Percentiles rank a stretch among this genome's conserved stretches.
phyloP scores from a whole-genome alignment of 2,113 vertebrate genomes.

The Poeciliopsis turrubarensis region DNA sequence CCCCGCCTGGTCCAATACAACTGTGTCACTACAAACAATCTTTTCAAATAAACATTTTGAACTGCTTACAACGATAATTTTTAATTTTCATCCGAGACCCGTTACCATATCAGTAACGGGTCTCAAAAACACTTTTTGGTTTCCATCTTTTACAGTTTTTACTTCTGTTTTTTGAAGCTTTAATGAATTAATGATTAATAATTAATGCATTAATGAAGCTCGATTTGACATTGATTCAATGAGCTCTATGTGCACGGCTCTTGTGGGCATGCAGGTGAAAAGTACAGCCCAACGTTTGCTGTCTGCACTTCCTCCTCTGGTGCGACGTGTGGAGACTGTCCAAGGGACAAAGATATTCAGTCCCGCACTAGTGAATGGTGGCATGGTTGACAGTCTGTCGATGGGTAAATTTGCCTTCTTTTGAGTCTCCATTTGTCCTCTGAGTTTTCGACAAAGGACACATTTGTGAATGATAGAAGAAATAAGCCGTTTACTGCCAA shows the following conservation, averaged over 20 bases:
- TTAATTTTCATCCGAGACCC: background rate
- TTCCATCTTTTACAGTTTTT: background rate
- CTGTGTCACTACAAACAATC: background rate
- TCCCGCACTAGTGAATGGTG: background rate
- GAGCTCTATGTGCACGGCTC: background rate
- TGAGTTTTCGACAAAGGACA: no score
- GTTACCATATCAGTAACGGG: background rate
- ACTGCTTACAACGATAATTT: background rate
- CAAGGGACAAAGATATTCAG: no score
- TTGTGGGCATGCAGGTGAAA: constrained; percentile 1
- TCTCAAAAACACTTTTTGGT: background rate
- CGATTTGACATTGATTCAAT: no score
- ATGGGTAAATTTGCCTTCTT: no score
- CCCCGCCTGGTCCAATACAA: background rate
- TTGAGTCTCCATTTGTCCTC: no score
- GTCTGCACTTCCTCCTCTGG: background rate
- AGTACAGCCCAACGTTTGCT: background rate
- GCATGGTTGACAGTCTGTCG: background rate
- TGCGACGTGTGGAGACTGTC: background rate
- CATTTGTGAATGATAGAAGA: no score
- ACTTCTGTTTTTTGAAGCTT: background rate
- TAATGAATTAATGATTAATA: no score
- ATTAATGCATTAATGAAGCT: no score
- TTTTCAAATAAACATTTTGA: background rate
- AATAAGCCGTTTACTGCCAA: background rate